Conservation (phyloP, 2,113 vertebrate species). For the Tautogolabrus adspersus region DNA sequence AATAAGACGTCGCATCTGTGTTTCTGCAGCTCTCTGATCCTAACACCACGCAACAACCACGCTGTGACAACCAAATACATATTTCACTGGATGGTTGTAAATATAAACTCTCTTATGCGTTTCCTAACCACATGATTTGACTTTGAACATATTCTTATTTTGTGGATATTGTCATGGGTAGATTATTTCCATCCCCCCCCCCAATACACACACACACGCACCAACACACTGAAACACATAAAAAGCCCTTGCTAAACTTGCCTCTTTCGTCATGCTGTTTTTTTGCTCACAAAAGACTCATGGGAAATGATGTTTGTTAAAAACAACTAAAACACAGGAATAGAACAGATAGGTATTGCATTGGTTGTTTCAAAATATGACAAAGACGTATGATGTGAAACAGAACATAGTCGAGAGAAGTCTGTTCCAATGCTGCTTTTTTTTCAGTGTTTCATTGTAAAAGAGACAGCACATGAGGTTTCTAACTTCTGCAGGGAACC, state of each 20-base stretch:
- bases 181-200: constrained; percentile 10
- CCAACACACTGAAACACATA: too few relatives aligned
- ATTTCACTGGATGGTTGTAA: constrained; percentile 18
- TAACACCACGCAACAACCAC: constrained; percentile 27
- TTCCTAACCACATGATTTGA: constrained; percentile 13
- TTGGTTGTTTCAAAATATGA: too few relatives aligned
- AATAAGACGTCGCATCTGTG: constrained; percentile 57
- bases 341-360: neutral
- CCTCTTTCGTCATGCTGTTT: neutral
- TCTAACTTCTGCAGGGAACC: too few relatives aligned
- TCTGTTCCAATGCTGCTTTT: neutral
- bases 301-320: neutral
- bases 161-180: neutral
- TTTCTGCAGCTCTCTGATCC: constrained; percentile 34
- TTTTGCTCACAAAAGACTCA: neutral
- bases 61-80: constrained; percentile 33
- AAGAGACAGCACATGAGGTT: too few relatives aligned
- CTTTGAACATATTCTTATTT: constrained; percentile 15
- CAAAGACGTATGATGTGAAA: neutral
- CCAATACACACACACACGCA: too few relatives aligned
- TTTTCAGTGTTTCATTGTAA: neutral
- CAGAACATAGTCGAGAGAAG: neutral
- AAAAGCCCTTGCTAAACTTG: neutral
- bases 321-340: neutral
- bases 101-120: constrained; percentile 16